Evolutionary conservation across 2,797 vertebrate species (phyloP), one percentile per base, ranked within the genome.

Genomic region (Falco concolor): DNA sequence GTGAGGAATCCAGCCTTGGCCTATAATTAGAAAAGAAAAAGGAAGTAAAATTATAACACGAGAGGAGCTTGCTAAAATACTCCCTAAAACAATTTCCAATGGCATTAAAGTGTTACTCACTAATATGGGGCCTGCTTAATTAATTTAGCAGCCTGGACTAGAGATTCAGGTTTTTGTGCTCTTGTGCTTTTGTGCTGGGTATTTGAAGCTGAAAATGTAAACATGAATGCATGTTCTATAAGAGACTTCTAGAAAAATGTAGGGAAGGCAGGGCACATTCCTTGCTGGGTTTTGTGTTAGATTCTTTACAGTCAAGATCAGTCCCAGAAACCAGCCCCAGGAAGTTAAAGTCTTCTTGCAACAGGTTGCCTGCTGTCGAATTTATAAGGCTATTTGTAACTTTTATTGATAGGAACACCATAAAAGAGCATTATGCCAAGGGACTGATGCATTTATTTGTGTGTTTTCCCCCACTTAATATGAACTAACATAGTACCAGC

Each of bases 161-260:
- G 90, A 87, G 82, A 91, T 67, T 95, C 92, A 81, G 84, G 64
- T 84, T 97, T 94, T 92, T 95, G 87, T 90, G 56, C 80, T 90
- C 88, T 75, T 2, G 2, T 63, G 95, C 96, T 96, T 96, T 96
- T 96, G 84, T 96, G 73, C 73, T 63, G 84, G 47, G 25, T 91
- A 89, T 96, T 91, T 92, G 95, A 97, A 96, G 95, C 90, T 93
- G 92, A 93, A 96, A 94, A 95, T 91, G 87, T 90, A 91, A 95
- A 93, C 79, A 87, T 60, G 84, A 95, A 76, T 95, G 44, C 40
- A 49, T 94, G 94, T 95, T 94, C 80, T 85, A 15, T 87, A 67
- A 78, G 12, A 49, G 74, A 74, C 83, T 95, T 89, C 63, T 54
- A 89, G 76, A 95, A 92, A 94, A 94, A 90, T 80, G 20, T 84